Evolutionary conservation across 2,888 invertebrate species (phyloP).

Genomic region (Panzeria rudis): DNA sequence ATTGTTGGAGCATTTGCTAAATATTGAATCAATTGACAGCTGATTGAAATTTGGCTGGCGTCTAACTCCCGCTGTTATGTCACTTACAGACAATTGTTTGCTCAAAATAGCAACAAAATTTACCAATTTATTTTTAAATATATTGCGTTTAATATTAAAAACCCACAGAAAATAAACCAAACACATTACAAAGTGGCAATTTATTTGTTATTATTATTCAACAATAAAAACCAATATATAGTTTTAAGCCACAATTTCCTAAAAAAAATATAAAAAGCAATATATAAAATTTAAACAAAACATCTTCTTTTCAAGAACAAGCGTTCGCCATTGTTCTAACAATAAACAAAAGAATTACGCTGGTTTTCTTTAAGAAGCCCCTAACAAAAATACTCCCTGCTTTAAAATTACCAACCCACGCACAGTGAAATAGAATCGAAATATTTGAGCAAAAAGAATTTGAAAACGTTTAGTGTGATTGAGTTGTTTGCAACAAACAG

Average conservation of each 20-base stretch:
- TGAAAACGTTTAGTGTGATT: too few relatives aligned
- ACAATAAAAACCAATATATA: slow-evolving; percentile 15
- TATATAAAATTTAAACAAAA: background rate
- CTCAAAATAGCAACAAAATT: background rate
- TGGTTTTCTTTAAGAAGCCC: background rate
- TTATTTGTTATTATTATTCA: slow-evolving; percentile 29
- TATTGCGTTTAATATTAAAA: slow-evolving; percentile 48
- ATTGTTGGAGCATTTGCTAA: background rate
- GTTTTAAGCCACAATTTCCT: slow-evolving; percentile 37
- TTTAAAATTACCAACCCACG: slow-evolving; percentile 36
- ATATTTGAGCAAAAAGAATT: too few relatives aligned
- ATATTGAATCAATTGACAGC: slow-evolving; percentile 7
- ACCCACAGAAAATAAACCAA: slow-evolving; percentile 46
- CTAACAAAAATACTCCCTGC: slow-evolving; percentile 22
- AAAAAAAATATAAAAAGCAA: background rate
- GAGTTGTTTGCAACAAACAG: too few relatives aligned
- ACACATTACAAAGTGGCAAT: slow-evolving; percentile 56
- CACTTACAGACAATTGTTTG: slow-evolving; percentile 27
- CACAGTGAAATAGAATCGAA: background rate
- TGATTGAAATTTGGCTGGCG: slow-evolving; percentile 47
- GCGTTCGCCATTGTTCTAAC: background rate
- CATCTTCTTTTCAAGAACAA: slow-evolving; percentile 19
- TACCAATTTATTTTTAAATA: slow-evolving; percentile 33
- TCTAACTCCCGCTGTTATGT: slow-evolving; percentile 56
- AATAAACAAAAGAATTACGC: slow-evolving; percentile 38